Evolutionary conservation across 2,888 invertebrate genomes (phyloP).

Genomic region (Cerastis leucographa): DNA sequence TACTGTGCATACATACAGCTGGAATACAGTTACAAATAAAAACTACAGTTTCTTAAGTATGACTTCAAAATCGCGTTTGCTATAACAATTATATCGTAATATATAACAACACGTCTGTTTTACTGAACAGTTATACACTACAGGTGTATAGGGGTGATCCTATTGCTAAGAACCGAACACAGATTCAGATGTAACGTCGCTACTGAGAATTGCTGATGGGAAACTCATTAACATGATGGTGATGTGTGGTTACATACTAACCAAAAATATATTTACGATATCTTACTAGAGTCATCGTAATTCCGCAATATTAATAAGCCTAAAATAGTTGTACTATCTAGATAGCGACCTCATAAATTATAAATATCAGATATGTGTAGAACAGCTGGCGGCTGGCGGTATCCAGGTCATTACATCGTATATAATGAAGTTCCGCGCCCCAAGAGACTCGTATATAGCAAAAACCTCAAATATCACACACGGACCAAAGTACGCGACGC

Average conservation of each 20-base stretch:
- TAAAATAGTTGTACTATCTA: background rate
- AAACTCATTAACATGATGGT: background rate
- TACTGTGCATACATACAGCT: background rate
- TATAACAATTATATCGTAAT: background rate
- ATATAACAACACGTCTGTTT: background rate
- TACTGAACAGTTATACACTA: background rate
- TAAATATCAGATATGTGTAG: background rate
- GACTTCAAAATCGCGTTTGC: background rate
- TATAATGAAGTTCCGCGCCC: slow-evolving; percentile 27
- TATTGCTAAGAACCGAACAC: background rate
- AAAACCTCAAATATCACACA: slow-evolving; percentile 38
- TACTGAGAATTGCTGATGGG: background rate
- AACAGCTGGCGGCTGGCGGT: slow-evolving; percentile 2
- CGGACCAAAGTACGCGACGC: background rate
- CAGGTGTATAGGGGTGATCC: background rate
- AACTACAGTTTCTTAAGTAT: background rate
- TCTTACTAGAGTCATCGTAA: background rate
- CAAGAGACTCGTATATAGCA: slow-evolving; percentile 36
- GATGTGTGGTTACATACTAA: background rate
- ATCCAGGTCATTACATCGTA: slow-evolving; percentile 34
- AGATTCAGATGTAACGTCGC: background rate
- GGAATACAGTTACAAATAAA: background rate
- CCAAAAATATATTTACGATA: background rate
- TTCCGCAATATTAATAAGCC: background rate
- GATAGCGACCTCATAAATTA: background rate